Evolutionary conservation across 2,797 vertebrate species (phyloP).

Genomic region (Peromyscus nudipes): DNA sequence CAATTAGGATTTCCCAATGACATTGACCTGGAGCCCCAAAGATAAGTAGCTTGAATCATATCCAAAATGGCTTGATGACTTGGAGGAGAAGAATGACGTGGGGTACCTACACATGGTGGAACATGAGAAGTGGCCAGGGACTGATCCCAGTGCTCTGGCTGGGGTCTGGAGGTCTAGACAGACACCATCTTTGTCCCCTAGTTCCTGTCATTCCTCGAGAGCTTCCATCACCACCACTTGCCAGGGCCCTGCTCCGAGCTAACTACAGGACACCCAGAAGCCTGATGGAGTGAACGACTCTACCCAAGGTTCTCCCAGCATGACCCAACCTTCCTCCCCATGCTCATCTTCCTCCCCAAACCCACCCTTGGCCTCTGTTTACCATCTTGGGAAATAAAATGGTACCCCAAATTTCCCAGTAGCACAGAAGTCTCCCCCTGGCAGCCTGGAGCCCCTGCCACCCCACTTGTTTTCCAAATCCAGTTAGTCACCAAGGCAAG

Average conservation of each 20-base stretch:
- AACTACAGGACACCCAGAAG: not conserved
- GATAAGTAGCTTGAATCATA: not conserved
- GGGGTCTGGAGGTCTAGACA: not conserved
- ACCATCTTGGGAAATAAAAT: not conserved
- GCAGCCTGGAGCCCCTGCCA: not conserved
- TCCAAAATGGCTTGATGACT: not conserved
- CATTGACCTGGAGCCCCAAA: not conserved
- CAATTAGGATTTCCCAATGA: not conserved
- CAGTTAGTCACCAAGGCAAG: not conserved
- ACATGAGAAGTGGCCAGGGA: not conserved
- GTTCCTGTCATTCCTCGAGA: not conserved
- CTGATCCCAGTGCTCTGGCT: not conserved
- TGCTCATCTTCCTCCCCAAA: not conserved
- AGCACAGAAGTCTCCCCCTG: not conserved
- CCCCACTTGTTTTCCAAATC: not conserved
- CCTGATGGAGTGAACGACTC: rapidly evolving
- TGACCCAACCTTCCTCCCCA: not conserved
- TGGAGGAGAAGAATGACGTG: not conserved
- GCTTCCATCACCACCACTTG: not conserved
- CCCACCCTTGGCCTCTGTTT: not conserved
- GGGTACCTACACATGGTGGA: not conserved
- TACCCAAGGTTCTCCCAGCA: not conserved
- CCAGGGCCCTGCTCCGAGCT: not conserved
- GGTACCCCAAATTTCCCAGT: not conserved
- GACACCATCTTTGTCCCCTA: not conserved